Conservation (phyloP, 1,140 invertebrate genomes). For the Brachionus rotundiformis region DNA sequence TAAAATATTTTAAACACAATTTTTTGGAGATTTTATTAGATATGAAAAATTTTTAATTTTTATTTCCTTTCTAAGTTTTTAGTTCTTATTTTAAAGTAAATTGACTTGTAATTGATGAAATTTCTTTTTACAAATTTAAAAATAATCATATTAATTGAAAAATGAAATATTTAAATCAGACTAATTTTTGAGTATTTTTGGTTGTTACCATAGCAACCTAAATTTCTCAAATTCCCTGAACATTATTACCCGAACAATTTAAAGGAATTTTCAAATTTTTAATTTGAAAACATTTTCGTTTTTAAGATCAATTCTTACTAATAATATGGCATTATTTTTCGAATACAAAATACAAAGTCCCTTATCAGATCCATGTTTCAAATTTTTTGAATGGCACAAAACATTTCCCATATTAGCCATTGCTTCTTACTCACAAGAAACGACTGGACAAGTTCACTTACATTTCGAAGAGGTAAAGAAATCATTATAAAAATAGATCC, state of each 20-base stretch:
- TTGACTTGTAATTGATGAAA: neutral
- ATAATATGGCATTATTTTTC: conserved; percentile 63
- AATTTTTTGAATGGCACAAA: conserved; percentile 77
- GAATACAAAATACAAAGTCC: conserved; percentile 60
- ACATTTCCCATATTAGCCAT: conserved; percentile 78
- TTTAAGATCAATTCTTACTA: neutral
- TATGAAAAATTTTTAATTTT: too few species aligned
- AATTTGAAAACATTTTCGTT: neutral
- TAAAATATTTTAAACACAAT: too few species aligned
- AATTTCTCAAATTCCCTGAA: neutral
- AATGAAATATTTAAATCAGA: too few species aligned
- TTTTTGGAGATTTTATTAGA: too few species aligned
- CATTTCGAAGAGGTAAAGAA: conserved; percentile 78
- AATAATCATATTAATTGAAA: too few species aligned
- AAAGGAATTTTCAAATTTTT: conserved; percentile 24
- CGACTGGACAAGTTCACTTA: conserved; percentile 80
- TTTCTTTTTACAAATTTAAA: too few species aligned
- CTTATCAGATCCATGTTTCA: conserved; percentile 62
- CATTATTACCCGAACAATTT: neutral
- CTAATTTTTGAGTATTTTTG: too few species aligned
- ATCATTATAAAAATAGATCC: neutral
- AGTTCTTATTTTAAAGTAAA: too few species aligned
- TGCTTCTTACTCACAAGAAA: conserved; percentile 79
- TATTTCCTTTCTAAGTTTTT: too few species aligned
- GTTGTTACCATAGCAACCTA: neutral